These are phyloP conservation scores for Drosophila busckii DNA, from an alignment of 1,140 invertebrate species.

Conservation along the genomic window DNA sequence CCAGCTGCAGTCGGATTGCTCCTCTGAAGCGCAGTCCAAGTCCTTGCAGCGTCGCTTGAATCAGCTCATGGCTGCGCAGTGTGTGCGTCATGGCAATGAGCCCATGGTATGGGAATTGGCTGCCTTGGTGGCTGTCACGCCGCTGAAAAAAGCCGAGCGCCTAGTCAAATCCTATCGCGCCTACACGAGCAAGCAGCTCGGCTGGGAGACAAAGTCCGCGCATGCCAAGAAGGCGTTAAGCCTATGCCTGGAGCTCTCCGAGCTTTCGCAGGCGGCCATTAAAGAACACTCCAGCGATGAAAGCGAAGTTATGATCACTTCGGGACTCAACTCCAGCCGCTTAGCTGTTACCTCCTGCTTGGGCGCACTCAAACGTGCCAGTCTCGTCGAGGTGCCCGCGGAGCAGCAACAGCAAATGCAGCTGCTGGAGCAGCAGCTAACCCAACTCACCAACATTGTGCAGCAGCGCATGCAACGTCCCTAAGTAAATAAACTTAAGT, in stretches of 20 bases:
- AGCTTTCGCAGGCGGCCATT: slow-evolving; percentile 73
- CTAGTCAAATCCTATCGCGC: slow-evolving; percentile 83
- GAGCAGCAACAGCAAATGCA: slow-evolving; percentile 44
- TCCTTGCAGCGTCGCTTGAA: slow-evolving; percentile 82
- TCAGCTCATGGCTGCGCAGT: slow-evolving; percentile 90
- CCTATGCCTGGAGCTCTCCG: slow-evolving; percentile 79
- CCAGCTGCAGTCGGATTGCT: slow-evolving; percentile 81
- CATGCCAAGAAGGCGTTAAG: slow-evolving; percentile 79
- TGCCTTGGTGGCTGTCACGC: slow-evolving; percentile 84
- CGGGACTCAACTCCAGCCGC: slow-evolving; percentile 82
- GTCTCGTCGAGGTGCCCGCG: slow-evolving; percentile 38
- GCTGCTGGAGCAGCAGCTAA: slow-evolving; percentile 32
- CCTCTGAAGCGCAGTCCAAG: slow-evolving; percentile 65
- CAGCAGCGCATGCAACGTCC: slow-evolving; percentile 41
- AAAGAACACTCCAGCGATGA: slow-evolving; percentile 49
- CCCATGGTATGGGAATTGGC: slow-evolving; percentile 89
- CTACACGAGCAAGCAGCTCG: slow-evolving; percentile 80
- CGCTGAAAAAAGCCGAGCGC: slow-evolving; percentile 82
- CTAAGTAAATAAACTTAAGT: slow-evolving; percentile 6
- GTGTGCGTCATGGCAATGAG: slow-evolving; percentile 84
- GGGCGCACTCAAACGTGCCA: slow-evolving; percentile 45
- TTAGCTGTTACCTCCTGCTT: slow-evolving; percentile 80
- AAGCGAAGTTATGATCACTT: slow-evolving; percentile 74
- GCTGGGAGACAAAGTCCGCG: slow-evolving; percentile 82
- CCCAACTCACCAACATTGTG: slow-evolving; percentile 41